Evolutionary conservation across 2,888 invertebrate genomes (phyloP).

Genomic region (Acanthopleura granulata): DNA sequence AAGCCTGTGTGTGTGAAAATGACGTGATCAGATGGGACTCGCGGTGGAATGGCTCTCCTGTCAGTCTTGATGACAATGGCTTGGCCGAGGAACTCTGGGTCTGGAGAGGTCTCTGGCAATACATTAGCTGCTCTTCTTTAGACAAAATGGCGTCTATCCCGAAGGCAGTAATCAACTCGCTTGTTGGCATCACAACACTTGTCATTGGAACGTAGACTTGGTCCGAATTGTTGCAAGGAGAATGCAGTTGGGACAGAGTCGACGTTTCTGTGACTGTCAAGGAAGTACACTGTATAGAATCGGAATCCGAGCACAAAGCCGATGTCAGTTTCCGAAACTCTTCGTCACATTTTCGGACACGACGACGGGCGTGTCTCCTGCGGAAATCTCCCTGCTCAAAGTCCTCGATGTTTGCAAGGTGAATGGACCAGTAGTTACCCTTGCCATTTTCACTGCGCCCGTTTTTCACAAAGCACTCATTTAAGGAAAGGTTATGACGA

Average conservation of each 20-base stretch:
- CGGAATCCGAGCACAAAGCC: background rate
- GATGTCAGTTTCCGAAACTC: background rate
- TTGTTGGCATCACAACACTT: background rate
- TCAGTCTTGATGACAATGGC: no score
- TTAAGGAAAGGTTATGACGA: slow-evolving; percentile 38
- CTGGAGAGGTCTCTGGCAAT: background rate
- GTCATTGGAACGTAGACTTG: background rate
- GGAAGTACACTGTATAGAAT: background rate
- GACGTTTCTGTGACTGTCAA: no score
- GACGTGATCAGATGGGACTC: no score
- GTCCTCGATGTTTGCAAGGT: slow-evolving; percentile 34
- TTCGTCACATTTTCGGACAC: slow-evolving; percentile 13
- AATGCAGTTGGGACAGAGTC: no score
- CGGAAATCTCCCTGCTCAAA: slow-evolving; percentile 36
- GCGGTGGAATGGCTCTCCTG: no score
- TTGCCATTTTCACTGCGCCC: slow-evolving; percentile 31
- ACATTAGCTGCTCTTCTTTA: background rate
- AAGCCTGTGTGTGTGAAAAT: no score
- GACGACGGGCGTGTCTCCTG: slow-evolving; percentile 27
- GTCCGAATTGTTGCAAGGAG: no score
- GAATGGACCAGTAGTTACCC: slow-evolving; percentile 37
- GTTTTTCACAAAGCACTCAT: slow-evolving; percentile 39
- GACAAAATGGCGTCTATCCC: background rate
- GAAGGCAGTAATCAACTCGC: background rate
- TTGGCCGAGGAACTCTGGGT: no score